These are phyloP conservation scores for Drosophila niveifrons DNA, from an alignment of 2,888 invertebrate species.

Conservation along the genomic window DNA sequence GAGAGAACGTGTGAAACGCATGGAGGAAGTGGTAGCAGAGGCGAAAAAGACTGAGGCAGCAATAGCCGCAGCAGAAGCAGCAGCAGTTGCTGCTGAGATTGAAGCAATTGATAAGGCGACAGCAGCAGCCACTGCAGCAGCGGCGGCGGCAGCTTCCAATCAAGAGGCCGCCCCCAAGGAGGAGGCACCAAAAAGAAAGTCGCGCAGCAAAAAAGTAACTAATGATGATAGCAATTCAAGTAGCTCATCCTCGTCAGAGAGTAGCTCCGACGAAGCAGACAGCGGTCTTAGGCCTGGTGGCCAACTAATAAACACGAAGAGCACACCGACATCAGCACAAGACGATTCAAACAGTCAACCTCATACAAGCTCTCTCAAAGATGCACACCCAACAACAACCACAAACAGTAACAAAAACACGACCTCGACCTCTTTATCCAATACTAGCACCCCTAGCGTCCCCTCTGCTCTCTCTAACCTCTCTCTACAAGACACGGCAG, in stretches of 20 bases:
- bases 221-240: constrained; percentile 72
- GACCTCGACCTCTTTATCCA: constrained; percentile 37
- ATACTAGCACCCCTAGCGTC: constrained; percentile 43
- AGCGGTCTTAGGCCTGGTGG: constrained; percentile 38
- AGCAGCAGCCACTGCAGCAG: constrained; percentile 21
- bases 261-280: constrained; percentile 73
- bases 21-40: constrained; percentile 86
- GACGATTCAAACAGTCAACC: constrained; percentile 59
- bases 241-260: constrained; percentile 72
- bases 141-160: constrained; percentile 25
- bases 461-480: constrained; percentile 80
- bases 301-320: constrained; percentile 61
- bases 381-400: constrained; percentile 31
- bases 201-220: constrained; percentile 82
- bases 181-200: constrained; percentile 69
- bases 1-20: constrained; percentile 93
- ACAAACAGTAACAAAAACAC: constrained; percentile 35
- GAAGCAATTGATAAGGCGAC: constrained; percentile 58
- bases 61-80: constrained; percentile 19
- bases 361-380: constrained; percentile 67
- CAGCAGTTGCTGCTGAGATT: constrained; percentile 27
- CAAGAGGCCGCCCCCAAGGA: constrained; percentile 3
- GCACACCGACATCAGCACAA: constrained; percentile 57
- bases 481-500: constrained; percentile 68
- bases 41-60: constrained; percentile 81